These are phyloP conservation scores for Mus minutoides DNA, from an alignment of 2,797 vertebrate genomes.

Conservation along the genomic window DNA sequence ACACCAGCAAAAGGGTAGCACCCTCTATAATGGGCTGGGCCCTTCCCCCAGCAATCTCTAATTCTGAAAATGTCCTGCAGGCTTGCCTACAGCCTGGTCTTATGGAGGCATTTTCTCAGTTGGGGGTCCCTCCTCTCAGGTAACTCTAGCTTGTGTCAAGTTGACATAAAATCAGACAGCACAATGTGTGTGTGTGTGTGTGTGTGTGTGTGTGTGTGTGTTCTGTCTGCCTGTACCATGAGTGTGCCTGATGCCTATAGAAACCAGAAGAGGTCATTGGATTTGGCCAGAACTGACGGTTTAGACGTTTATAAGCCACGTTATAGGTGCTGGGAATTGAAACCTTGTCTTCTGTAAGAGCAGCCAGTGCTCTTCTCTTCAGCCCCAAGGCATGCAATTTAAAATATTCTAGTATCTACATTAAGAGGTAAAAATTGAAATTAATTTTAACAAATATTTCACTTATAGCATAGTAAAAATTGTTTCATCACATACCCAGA, in stretches of 20 bases:
- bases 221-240: not conserved
- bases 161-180: not conserved
- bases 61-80: not conserved
- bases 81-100: not conserved
- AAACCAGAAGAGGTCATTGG: not conserved
- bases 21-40: no score
- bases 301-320: not conserved
- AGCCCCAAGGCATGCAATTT: not conserved
- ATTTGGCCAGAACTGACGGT: not conserved
- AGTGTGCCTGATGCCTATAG: not conserved
- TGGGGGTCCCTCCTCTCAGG: not conserved
- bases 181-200: not conserved
- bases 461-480: not conserved
- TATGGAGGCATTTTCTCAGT: not conserved
- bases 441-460: slow-evolving; percentile 44
- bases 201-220: not conserved
- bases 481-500: not conserved
- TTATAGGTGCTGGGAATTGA: not conserved
- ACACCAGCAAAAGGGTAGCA: not conserved
- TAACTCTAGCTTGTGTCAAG: not conserved
- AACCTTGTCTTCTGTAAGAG: not conserved
- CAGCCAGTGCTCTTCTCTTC: not conserved
- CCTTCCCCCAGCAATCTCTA: not conserved
- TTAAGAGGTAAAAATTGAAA: not conserved
- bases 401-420: slow-evolving; percentile 25